Percentiles rank a stretch among this genome's conserved stretches.
Evolutionary conservation across 2,888 invertebrate species (phyloP).

Genomic region (Diaperis boleti): DNA sequence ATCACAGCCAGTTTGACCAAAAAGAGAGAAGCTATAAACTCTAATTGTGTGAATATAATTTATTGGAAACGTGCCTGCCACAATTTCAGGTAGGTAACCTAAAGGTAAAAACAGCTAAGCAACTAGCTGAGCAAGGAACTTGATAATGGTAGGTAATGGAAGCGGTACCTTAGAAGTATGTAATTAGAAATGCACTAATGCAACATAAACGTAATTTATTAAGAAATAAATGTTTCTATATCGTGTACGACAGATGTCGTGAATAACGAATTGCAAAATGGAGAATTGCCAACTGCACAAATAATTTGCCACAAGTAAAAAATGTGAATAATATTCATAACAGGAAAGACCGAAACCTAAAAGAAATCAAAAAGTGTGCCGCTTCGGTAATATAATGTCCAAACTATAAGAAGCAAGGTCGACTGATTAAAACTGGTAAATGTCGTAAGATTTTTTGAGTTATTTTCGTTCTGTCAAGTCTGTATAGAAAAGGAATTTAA

Average conservation of each 20-base stretch:
- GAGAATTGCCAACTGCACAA: background rate
- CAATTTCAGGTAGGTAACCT: slow-evolving; percentile 40
- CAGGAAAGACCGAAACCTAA: background rate
- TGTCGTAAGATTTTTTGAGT: slow-evolving; percentile 54
- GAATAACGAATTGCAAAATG: background rate
- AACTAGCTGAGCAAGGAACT: background rate
- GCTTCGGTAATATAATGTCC: slow-evolving; percentile 30
- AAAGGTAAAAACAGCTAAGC: slow-evolving; percentile 4
- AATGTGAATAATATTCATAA: background rate
- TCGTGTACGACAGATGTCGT: background rate
- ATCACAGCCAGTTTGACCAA: slow-evolving; percentile 44
- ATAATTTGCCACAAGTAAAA: background rate
- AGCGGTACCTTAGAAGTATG: background rate
- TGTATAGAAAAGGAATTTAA: slow-evolving; percentile 46
- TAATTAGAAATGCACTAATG: background rate
- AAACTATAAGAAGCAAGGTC: slow-evolving; percentile 41
- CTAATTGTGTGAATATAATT: slow-evolving; percentile 53
- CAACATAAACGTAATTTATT: background rate
- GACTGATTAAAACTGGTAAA: slow-evolving; percentile 54
- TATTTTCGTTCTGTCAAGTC: slow-evolving; percentile 52
- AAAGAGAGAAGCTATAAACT: slow-evolving; percentile 36
- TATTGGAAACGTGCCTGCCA: slow-evolving; percentile 47
- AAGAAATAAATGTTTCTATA: background rate
- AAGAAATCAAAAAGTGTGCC: slow-evolving; percentile 30
- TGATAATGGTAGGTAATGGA: background rate